Base-by-base conservation (phyloP, 2,888 invertebrate species). In the Xestia sexstrigata region DNA sequence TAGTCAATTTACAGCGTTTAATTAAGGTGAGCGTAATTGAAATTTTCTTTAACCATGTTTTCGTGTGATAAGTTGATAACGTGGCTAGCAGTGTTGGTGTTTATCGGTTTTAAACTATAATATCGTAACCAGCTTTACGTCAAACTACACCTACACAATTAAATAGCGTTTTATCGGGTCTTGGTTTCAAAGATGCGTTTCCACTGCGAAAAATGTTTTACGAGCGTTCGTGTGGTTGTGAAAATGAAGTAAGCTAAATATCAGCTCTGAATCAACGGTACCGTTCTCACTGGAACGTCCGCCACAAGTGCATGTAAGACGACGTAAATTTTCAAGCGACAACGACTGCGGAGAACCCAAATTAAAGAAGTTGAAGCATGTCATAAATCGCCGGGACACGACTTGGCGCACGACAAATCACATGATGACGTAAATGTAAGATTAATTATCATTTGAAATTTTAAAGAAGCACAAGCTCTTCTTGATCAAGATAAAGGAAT, bases 161-260 rank as follows among this genome's bases (percentile, higher is more conserved):
- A 77, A 49, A 42, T 42, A 42, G 11, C n/a, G 39, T 20, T 78
- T 49, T 78, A 60, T 69, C 15, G 39, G n/a, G n/a, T 76, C 23
- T 76, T 20, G 39, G 26, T 78, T 23, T 13, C 15, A 17, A 60
- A 58, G 30, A 15, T 30, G 17, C 0, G 9, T 42, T 13, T 17
- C 23, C 0, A 49, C 26, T 26, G 42, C 5, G 20, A 58, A n/a
- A 26, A 45, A 26, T 74, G 7, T 45, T 47, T 55, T 7, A 26
- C 17, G 17, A 66, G n/a, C 15, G 15, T 39, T 30, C n/a, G 30
- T 13, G 23, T 26, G 20, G 11, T 76, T 65, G 52, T 45, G 35
- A 49, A 47, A 42, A 62, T 17, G 2, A n/a, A 65, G 7, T 42
- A 4, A 39, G 39, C 35, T 63, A 39, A 39, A 39, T 20, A 30